Evolutionary conservation across 2,888 invertebrate species (phyloP).

Genomic region (Brachyptera putata): DNA sequence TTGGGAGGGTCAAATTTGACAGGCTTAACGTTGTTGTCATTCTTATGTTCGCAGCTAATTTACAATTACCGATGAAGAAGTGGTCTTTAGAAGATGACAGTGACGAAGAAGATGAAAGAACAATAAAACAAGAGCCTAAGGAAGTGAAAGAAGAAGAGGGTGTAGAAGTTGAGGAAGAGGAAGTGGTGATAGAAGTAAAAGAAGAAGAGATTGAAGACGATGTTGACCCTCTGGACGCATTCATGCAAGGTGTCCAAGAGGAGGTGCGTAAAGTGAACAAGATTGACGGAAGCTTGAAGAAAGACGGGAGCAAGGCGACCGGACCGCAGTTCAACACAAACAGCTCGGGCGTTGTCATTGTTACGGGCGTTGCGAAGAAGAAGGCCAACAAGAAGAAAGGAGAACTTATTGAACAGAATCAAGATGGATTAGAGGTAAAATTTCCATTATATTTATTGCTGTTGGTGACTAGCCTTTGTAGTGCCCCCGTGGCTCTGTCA

Average conservation of each 20-base stretch:
- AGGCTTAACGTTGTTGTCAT: background rate
- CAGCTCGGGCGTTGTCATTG: conserved; percentile 58
- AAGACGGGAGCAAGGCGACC: conserved; percentile 37
- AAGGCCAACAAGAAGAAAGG: conserved; percentile 79
- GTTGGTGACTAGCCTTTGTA: no score
- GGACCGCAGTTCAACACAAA: conserved; percentile 23
- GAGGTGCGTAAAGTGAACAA: conserved; percentile 79
- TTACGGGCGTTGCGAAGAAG: conserved; percentile 82
- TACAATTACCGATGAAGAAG: conserved; percentile 66
- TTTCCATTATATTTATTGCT: no score
- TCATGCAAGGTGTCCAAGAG: conserved; percentile 80
- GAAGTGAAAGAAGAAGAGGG: conserved; percentile 42
- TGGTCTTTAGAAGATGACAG: conserved; percentile 97
- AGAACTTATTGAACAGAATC: conserved; percentile 98
- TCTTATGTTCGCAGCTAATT: conserved; percentile 47
- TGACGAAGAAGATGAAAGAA: conserved; percentile 72
- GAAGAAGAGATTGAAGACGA: conserved; percentile 68
- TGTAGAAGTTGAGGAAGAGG: conserved; percentile 53
- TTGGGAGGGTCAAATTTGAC: background rate
- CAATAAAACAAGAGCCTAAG: conserved; percentile 34
- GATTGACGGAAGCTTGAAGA: conserved; percentile 54
- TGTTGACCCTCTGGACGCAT: conserved; percentile 95
- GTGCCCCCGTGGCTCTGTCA: no score
- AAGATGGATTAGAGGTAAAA: conserved; percentile 79
- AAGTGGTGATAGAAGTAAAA: conserved; percentile 49